phyloP scores from a whole-genome alignment of 37 sponge, comb jelly and placozoan genomes.

The Cladorhizidae sp. region DNA sequence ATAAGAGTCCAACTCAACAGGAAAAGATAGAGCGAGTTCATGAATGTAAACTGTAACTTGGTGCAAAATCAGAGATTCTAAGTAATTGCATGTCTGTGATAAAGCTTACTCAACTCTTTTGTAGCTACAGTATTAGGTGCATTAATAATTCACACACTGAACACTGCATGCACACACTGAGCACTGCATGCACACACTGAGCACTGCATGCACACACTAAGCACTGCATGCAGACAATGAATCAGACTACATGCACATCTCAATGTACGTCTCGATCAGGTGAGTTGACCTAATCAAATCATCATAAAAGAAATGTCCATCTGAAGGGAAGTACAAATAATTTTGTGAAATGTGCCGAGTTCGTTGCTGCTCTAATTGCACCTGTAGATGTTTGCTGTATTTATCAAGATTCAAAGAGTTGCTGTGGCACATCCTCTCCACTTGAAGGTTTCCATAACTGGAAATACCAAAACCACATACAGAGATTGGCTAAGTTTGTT shows the following conservation, averaged over 20 bases:
- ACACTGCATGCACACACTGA: no score
- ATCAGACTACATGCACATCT: no score
- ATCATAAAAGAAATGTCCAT: background rate
- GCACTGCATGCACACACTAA: no score
- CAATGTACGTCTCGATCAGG: background rate
- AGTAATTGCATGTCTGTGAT: background rate
- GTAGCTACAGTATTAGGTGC: background rate
- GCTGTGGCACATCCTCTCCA: no score
- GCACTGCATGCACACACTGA: no score
- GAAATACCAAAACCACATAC: no score
- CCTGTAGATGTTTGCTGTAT: background rate
- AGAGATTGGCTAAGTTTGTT: no score
- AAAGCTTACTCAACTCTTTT: background rate
- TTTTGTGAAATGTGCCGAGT: background rate
- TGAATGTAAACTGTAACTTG: background rate
- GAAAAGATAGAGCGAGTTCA: conserved; percentile 5
- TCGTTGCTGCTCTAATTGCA: background rate
- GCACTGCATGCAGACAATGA: no score
- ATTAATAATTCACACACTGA: no score
- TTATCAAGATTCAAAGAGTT: background rate
- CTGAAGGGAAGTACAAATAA: background rate
- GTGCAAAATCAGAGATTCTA: background rate
- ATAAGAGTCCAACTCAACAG: background rate
- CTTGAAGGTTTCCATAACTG: no score
- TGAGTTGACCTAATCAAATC: background rate